Evolutionary conservation across 2,888 invertebrate species (phyloP).

Genomic region (Trisateles emortualis): DNA sequence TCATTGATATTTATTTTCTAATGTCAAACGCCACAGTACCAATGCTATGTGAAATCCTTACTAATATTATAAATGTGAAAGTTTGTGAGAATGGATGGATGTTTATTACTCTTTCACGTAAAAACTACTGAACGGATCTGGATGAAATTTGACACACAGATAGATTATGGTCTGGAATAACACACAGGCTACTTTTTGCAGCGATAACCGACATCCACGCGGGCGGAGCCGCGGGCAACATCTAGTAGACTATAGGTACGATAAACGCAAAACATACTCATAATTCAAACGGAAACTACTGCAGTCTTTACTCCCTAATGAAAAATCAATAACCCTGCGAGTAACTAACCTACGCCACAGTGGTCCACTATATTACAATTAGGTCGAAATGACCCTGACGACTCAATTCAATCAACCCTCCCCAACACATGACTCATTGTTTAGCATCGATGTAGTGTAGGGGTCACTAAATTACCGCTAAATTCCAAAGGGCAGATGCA

Average conservation of each 20-base stretch:
- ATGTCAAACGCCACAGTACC: too few relatives aligned
- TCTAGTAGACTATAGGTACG: not conserved
- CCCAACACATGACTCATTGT: slow-evolving; percentile 40
- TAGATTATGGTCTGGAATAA: too few relatives aligned
- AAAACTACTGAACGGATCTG: too few relatives aligned
- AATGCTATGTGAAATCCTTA: too few relatives aligned
- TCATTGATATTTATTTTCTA: too few relatives aligned
- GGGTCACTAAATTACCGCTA: slow-evolving; percentile 33
- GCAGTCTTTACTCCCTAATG: slow-evolving; percentile 28
- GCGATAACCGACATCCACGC: too few relatives aligned
- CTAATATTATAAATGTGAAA: too few relatives aligned
- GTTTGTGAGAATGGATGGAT: too few relatives aligned
- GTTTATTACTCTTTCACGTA: too few relatives aligned
- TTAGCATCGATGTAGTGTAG: slow-evolving; percentile 24
- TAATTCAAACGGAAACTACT: slow-evolving; percentile 7
- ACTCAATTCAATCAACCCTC: slow-evolving; percentile 46
- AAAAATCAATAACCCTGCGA: slow-evolving; percentile 40
- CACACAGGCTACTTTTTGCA: too few relatives aligned
- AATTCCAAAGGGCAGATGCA: slow-evolving; percentile 23
- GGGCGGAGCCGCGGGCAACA: too few relatives aligned
- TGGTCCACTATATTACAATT: slow-evolving; percentile 41
- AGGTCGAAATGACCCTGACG: slow-evolving; percentile 46
- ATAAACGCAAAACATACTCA: not conserved
- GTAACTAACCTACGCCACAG: slow-evolving; percentile 24
- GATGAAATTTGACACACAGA: too few relatives aligned